Evolutionary conservation across 2,888 invertebrate species (phyloP), one percentile per base, ranked within the genome.

Genomic region (Euphydryas editha): DNA sequence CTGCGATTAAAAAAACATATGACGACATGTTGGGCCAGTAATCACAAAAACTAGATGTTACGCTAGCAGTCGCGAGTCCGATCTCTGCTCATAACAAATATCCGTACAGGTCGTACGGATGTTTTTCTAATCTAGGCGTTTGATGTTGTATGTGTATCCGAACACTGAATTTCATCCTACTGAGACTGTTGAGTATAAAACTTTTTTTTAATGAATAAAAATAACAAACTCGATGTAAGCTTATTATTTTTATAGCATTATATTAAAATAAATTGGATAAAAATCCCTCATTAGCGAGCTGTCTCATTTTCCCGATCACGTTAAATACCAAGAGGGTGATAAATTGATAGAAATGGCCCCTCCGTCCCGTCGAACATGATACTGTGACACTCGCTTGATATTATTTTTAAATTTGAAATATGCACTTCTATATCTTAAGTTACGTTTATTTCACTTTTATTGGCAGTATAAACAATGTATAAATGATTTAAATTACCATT

Each of bases 311-410:
- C 57, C 72, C 66, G 67, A 68, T 75, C 83, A 75, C 77, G 76
- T 84, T 80, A 70, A 68, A 73, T 76, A 76, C 75, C 84, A 44
- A 67, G 87, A 83, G 88, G 74, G 79, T 81, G 62, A 87, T 88
- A 87, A 87, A 88, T 87, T 79, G 76, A 66, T 74, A 65, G 69
- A 72, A 78, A 73, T 69, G 75, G 69, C 57, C 63, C 69, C 71
- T 47, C 81, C 82, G 17, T n/a, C 62, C 62, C 83, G 85, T 85
- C 82, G 83, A 87, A 87, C 75, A 76, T 76, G 87, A 87, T 77
- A 86, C 82, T 74, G 71, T 61, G 68, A 68, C 60, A 62, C 51
- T 59, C 59, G 59, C 62, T 70, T 65, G 65, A 62, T 57, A 24
- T 65, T 64, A 71, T 69, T 72, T 71, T 71, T 65, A 68, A 71